Evolutionary conservation across 2,888 invertebrate species (phyloP), one percentile per base, ranked within the genome.

Genomic region (Azorinus chamasolen): DNA sequence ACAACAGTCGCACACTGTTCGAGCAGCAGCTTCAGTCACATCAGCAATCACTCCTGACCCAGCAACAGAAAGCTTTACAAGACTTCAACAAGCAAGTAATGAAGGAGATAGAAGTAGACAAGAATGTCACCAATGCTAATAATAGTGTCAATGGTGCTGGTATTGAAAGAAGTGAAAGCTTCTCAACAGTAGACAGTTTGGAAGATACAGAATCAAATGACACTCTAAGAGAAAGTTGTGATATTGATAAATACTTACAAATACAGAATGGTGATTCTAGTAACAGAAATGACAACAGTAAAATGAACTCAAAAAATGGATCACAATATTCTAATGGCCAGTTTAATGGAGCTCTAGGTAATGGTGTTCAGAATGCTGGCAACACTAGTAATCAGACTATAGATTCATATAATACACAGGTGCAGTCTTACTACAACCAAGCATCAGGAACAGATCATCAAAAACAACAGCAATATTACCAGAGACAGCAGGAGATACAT

Each of bases 1-100:
- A 79, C 24, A 89, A 83, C 74, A 91, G 91, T 66, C 82, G 88
- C 20, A 89, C 79, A 61, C 77, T 91, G 64, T 92, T 92, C 85
- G 92, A 92, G 78, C 88, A 90, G 48, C 89, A 89, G 64, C 77
- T 91, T 24, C 88, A 90, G 63, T 86, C 90, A 4, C 90, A 91
- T 24, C 91, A 91, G 62, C 87, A 86, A 22, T 74, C 85, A 54
- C 69, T 91, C 14, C 57, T 85, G 14, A 85, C 89, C 32, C 89
- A 91, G 62, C 91, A 91, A 65, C 83, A 89, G 77, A 81, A 87
- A 59, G 82, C 88, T 6, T 79, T 91, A 41, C 76, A 77, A 48
- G 88, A 89, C 20, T 91, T 92, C 62, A 90, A 89, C 58, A 77
- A 85, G 27, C 91, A 89, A 46, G 79, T 92, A 14, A 82, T 83